phyloP scores from a whole-genome alignment of 2,113 vertebrate genomes.

The Gambusia affinis region DNA sequence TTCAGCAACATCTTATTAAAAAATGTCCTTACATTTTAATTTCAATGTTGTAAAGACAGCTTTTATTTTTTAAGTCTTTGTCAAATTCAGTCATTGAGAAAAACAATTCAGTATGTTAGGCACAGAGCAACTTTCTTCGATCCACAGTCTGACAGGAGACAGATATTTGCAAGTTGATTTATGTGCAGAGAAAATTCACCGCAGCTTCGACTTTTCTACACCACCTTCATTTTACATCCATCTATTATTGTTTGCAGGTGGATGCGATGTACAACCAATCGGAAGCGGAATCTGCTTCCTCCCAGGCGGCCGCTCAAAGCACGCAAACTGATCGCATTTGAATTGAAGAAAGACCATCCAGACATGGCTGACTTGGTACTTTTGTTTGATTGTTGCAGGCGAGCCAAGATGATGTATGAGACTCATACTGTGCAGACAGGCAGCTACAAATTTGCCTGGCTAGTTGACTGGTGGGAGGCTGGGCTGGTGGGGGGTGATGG shows the following conservation, averaged over 20 bases:
- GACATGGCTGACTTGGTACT: slow-evolving; percentile 61
- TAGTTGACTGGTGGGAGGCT: slow-evolving; percentile 61
- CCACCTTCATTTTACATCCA: background rate
- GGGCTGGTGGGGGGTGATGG: slow-evolving; percentile 23
- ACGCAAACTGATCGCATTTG: slow-evolving; percentile 24
- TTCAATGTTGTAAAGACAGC: no score
- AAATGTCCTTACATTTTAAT: no score
- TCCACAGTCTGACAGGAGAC: no score
- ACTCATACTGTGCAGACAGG: slow-evolving; percentile 76
- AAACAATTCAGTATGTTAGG: no score
- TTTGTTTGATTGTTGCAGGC: slow-evolving; percentile 49
- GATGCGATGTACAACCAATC: slow-evolving; percentile 7
- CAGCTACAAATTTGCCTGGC: slow-evolving; percentile 80
- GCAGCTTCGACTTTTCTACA: background rate
- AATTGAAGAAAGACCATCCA: slow-evolving; percentile 51
- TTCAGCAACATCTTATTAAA: no score
- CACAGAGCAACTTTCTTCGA: no score
- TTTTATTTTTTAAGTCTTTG: no score
- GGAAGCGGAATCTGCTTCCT: slow-evolving; percentile 32
- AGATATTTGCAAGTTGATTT: no score
- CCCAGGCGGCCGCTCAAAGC: slow-evolving; percentile 37
- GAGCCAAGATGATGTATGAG: slow-evolving; percentile 80
- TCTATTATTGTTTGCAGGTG: background rate
- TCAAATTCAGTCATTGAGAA: no score
- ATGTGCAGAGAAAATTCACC: background rate